Base-by-base conservation (phyloP, 2,113 vertebrate species). In the Apistogramma diplotaenia region DNA sequence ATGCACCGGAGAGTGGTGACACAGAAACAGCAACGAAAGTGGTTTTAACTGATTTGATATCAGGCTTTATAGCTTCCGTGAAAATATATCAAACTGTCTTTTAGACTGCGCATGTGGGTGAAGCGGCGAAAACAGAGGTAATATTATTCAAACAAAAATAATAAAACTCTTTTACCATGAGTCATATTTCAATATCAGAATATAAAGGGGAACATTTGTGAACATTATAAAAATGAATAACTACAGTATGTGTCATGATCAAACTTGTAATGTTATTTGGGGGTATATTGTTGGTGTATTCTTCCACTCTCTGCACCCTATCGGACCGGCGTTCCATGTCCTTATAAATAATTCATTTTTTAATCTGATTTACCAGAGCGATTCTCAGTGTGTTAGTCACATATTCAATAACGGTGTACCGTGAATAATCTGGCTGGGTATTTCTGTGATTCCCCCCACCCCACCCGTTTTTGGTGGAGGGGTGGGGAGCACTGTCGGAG, bases 271-370 rank as follows among this genome's bases (percentile, higher is more conserved):
- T 93, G 89, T 92, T 91, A 91, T 93, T 94, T 93, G 87, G 85
- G 85, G 78, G 82, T 84, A 85, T 90, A 92, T 91, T 88, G 92
- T 90, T 91, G 94, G 87, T 91, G 89, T 88, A 88, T 91, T 92
- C 91, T 58, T 89, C 89, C 86, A 65, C 82, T 89, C 86, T 79
- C 83, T 85, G 85, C 62, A 79, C 89, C 86, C 90, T 83, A 81
- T 91, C 90, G 77, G 89, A 90, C 81, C 81, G n/a, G 79, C 80
- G 79, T 89, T 87, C 88, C 89, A 79, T 92, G 92, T 94, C 90
- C 91, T 93, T 90, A 94, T 94, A 92, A 94, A 94, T 94, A 93
- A 95, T 95, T 94, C 92, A 94, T 95, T 89, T 94, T 93, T 94
- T 94, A 94, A 94, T 94, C 93, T 93, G 93, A 94, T 94, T 94